Base-by-base conservation (phyloP, 1,140 invertebrate genomes). In the Cyrtorhinus lividipennis region DNA sequence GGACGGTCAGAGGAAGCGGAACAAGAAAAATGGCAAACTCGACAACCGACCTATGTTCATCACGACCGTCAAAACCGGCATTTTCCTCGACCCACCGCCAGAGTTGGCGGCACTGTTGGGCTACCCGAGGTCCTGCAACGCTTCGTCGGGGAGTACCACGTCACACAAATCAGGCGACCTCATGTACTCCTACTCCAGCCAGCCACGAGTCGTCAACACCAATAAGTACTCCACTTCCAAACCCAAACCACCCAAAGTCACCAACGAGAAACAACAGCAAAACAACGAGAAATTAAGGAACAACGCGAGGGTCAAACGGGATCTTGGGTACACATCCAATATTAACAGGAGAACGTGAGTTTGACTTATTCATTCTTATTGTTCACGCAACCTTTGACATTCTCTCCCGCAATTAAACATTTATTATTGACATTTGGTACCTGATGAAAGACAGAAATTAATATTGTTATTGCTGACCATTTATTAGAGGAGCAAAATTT, bases 61-160 rank as follows among this genome's bases (percentile, higher is more conserved):
- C 44, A 88, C 86, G 0, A 88, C 85, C 0, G 87, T 90, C 3
- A 86, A 83, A 63, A 81, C 79, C 23, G 87, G 87, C 1, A 80
- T 85, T 66, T 90, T 88, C 69, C 72, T 90, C 56, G 82, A 84
- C 69, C 86, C 87, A 1, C 85, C 86, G 0, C 82, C 84, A 22
- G 83, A 87, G 68, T 74, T 86, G 38, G 84, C 86, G 0, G 72
- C 75, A 18, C 75, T 85, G 1, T 74, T 85, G 1, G 83, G 83
- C 0, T 70, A 76, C 64, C 75, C 75, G 46, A 67, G 23, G 58
- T 63, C 46, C 59, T 69, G 65, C 25, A 64, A 64, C 45, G 45
- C 38, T 1, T 69, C 67, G 18, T 64, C 68, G 12, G 59, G 70
- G 3, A 68, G 67, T 1, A 70, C 68, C 1, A 70, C 66, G 38